Evolutionary conservation across 2,113 vertebrate species (phyloP), one percentile per base, ranked within the genome.

Genomic region (Apteryx mantelli): DNA sequence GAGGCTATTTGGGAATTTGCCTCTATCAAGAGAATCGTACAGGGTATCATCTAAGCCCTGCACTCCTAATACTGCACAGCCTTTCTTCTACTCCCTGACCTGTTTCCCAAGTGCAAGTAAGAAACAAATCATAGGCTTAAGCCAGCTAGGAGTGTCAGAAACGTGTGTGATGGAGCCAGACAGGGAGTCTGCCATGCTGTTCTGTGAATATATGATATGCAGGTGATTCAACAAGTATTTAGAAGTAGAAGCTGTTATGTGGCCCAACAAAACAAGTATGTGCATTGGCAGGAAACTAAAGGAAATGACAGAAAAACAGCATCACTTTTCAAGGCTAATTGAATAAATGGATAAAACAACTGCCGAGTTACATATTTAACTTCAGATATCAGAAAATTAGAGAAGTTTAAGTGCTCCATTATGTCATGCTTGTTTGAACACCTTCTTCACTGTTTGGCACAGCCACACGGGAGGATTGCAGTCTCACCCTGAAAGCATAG

Each of bases 51-150:
- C 24, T 60, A 50, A 32, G 36, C 8, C n/a, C 4, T 60, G 3
- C 2, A 5, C 56, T 17, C 8, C 22, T 73, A 2, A 11, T 79
- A 21, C 0, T 0, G 12, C 50, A 70, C 18, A 53, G 12, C 12
- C 34, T 68, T 89, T 91, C 22, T 18, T 55, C 25, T 89, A 79
- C 3, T 1, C 21, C 4, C 5, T 63, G 58, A 58, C 5, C n/a
- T 75, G 2, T 52, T 71, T 89, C 14, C 80, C 28, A 73, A 79
- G 38, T 22, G 13, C 30, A 82, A 73, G 55, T 5, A 60, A 7
- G 56, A 91, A 93, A 12, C 7, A 91, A 86, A 65, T 61, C 22
- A 38, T 13, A 89, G 38, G 36, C 71, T 48, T 56, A 80, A 89
- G 28, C 42, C 52, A 66, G 24, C 36, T 0, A 1, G 34, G 5